Evolutionary conservation across 2,888 invertebrate species (phyloP).

Genomic region (Watsonalla binaria): DNA sequence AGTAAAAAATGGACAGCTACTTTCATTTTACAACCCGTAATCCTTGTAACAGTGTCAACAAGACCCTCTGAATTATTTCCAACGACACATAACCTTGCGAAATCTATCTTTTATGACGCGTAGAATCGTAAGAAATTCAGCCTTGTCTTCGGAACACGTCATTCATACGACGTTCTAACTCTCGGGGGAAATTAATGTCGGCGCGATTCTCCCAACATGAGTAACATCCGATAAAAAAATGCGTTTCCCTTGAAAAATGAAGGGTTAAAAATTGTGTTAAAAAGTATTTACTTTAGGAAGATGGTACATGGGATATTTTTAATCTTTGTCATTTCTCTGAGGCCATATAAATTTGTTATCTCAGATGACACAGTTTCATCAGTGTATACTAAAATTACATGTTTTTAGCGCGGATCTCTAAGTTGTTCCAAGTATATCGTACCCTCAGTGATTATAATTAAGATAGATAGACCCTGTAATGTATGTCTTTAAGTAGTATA

Average conservation of each 20-base stretch:
- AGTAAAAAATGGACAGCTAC: not conserved
- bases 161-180: slow-evolving; percentile 15
- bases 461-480: no score
- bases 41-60: not conserved
- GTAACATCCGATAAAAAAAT: slow-evolving; percentile 27
- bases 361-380: no score
- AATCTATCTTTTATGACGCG: slow-evolving; percentile 2
- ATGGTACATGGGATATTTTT: not conserved
- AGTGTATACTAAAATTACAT: no score
- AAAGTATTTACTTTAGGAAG: slow-evolving; percentile 10
- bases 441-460: no score
- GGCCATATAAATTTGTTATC: not conserved
- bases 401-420: no score
- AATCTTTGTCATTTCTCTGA: not conserved
- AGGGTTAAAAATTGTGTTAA: slow-evolving; percentile 2
- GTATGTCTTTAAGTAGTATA: no score
- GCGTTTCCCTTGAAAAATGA: slow-evolving; percentile 23
- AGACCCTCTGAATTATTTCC: not conserved
- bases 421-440: no score
- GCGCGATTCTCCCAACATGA: slow-evolving; percentile 19
- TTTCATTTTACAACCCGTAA: not conserved
- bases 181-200: slow-evolving; percentile 39
- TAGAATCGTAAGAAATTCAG: slow-evolving; percentile 10
- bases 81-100: not conserved
- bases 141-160: slow-evolving; percentile 8